Conservation (phyloP, 2,113 vertebrate species). For the Microtus oregoni region DNA sequence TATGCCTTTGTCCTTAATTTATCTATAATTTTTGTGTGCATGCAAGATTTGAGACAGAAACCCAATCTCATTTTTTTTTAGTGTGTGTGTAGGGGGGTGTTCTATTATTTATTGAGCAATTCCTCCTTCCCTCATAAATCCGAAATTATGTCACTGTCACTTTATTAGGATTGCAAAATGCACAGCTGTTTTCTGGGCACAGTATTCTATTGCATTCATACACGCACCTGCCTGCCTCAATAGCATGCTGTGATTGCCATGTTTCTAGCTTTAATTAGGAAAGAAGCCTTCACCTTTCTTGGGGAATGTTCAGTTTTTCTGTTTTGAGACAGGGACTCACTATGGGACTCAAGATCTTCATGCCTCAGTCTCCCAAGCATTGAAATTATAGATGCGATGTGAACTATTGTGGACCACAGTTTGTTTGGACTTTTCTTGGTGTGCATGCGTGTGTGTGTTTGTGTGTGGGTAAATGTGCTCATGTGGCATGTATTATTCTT, state of each 20-base stretch:
- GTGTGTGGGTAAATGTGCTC: fast-evolving
- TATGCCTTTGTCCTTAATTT: constrained; percentile 1
- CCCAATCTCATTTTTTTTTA: constrained; percentile 40
- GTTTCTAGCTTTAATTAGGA: neutral
- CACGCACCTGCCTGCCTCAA: neutral
- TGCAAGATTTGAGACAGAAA: neutral
- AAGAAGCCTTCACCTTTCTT: neutral
- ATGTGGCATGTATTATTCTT: neutral
- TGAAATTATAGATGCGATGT: neutral
- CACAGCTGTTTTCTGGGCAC: neutral
- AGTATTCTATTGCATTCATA: neutral
- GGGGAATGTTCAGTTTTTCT: neutral
- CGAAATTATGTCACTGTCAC: neutral
- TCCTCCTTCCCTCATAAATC: neutral
- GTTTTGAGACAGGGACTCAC: neutral
- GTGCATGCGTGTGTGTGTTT: neutral
- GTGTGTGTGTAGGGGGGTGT: neutral
- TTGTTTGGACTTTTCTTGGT: neutral
- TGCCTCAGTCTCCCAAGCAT: neutral
- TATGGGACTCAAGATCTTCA: neutral
- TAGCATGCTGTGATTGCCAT: neutral
- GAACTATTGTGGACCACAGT: neutral
- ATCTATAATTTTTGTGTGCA: neutral
- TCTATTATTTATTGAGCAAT: neutral
- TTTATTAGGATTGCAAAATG: neutral